Percentiles rank a stretch among this genome's conserved stretches.
Conservation (phyloP, 2,888 invertebrate genomes). For the Drosophila picticornis region DNA sequence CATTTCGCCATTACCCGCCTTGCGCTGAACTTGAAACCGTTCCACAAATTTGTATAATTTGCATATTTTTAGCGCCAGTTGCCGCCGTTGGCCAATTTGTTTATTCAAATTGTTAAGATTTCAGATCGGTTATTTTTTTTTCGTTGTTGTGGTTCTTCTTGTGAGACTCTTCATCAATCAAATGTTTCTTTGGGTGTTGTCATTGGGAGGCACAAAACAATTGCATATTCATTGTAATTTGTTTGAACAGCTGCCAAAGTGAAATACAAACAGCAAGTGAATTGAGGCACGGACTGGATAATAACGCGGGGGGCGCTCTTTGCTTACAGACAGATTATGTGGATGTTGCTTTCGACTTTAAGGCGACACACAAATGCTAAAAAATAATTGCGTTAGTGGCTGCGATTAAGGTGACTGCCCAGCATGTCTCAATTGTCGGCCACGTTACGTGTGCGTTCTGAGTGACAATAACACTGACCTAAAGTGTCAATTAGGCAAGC, state of each 20-base stretch:
- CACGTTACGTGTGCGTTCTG: conserved; percentile 17
- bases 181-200: conserved; percentile 57
- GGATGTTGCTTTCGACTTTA: conserved; percentile 55
- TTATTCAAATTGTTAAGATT: conserved; percentile 71
- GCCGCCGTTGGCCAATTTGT: conserved; percentile 52
- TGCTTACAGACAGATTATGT: conserved; percentile 62
- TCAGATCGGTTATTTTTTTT: conserved; percentile 27
- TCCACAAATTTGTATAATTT: conserved; percentile 39
- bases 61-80: conserved; percentile 43
- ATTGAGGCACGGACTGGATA: conserved; percentile 3
- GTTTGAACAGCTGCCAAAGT: conserved; percentile 72
- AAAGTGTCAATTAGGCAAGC: conserved; percentile 1
- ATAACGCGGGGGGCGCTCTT: conserved; percentile 6
- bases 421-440: conserved; percentile 30
- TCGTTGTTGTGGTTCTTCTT: conserved; percentile 12
- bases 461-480: conserved; percentile 32
- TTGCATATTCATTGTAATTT: conserved; percentile 80
- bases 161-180: conserved; percentile 71
- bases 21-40: conserved; percentile 17
- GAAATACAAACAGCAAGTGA: conserved; percentile 43
- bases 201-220: conserved; percentile 55
- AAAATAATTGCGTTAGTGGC: conserved; percentile 63
- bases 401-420: conserved; percentile 34
- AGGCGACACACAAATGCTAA: conserved; percentile 72
- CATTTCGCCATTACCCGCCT: conserved; percentile 33